Conservation (phyloP, 2,888 invertebrate genomes). For the Dioctria linearis region DNA sequence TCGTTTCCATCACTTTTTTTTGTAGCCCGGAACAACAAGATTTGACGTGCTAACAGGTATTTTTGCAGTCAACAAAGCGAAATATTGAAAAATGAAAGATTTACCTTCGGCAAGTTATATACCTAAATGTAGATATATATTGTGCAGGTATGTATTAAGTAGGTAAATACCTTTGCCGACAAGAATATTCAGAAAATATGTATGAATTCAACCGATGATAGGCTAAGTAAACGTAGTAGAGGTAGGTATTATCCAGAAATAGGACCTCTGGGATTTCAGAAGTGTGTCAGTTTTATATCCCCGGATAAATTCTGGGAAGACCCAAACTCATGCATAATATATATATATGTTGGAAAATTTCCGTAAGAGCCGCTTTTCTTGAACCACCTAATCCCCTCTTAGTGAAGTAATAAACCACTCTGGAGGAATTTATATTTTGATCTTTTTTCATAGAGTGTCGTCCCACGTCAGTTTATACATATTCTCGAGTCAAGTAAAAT, state of each 20-base stretch:
- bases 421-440: background rate
- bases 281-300: background rate
- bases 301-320: background rate
- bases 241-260: background rate
- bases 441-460: background rate
- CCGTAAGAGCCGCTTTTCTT: background rate
- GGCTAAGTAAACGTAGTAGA: background rate
- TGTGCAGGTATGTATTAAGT: too few species aligned
- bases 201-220: constrained; percentile 20
- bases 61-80: constrained; percentile 44
- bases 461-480: too few species aligned
- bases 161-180: too few species aligned
- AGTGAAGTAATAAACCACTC: constrained; percentile 10
- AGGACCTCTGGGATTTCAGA: constrained; percentile 26
- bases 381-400: background rate
- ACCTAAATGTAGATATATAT: background rate
- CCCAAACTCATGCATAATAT: background rate
- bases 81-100: constrained; percentile 44
- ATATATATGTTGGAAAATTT: background rate
- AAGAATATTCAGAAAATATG: background rate
- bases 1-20: too few species aligned
- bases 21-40: background rate
- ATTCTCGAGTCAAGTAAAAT: too few species aligned
- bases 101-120: constrained; percentile 25
- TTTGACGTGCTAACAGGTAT: constrained; percentile 35